phyloP scores from a whole-genome alignment of 2,797 vertebrate species.

The Cheirogaleus major region DNA sequence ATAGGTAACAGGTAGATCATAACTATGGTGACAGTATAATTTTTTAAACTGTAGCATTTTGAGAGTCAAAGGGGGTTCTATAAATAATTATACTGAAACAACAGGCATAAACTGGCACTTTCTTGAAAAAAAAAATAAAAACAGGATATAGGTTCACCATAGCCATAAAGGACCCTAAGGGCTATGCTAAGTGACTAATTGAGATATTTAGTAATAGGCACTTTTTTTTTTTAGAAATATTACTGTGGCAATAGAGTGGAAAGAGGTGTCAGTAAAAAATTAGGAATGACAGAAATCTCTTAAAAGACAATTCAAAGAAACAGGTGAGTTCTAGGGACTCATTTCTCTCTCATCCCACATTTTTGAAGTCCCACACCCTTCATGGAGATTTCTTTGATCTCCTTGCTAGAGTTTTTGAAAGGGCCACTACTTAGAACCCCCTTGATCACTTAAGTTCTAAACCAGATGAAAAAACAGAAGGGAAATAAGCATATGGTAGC shows the following conservation, averaged over 20 bases:
- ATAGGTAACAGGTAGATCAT: background rate
- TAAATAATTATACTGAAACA: background rate
- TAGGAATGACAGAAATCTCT: background rate
- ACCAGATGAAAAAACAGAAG: background rate
- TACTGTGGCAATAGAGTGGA: background rate
- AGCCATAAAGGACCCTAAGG: background rate
- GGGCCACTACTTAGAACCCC: background rate
- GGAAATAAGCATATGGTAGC: background rate
- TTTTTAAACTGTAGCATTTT: background rate
- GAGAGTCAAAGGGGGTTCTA: background rate
- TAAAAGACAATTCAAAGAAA: background rate
- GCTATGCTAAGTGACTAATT: background rate
- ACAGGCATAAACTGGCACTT: background rate
- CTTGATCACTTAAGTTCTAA: background rate
- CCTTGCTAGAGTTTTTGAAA: background rate
- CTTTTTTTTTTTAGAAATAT: background rate
- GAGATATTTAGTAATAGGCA: background rate
- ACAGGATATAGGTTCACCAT: background rate
- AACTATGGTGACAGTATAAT: background rate
- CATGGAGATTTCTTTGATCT: background rate
- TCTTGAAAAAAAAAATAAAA: background rate
- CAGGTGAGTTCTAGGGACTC: background rate
- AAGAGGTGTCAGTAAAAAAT: background rate
- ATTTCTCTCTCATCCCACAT: background rate
- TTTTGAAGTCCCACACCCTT: background rate